Base-by-base conservation (phyloP, 2,113 vertebrate species). In the Brienomyrus brachyistius region DNA sequence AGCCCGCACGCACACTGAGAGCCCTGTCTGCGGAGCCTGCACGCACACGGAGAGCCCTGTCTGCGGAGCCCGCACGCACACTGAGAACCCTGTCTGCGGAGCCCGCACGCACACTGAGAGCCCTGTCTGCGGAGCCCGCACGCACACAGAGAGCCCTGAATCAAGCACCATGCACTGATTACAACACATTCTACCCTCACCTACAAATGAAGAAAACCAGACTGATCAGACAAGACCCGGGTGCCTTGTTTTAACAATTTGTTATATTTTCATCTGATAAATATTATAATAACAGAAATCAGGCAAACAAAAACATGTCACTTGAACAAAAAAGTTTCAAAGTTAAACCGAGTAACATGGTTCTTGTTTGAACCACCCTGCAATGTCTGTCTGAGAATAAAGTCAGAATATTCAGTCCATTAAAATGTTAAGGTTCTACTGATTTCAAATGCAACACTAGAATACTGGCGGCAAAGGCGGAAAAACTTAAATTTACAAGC, bases 31-130 rank as follows among this genome's bases (percentile, higher is more conserved):
- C 7, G n/a, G 21, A 23, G 19, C 6, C 21, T 0, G 2, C 0
- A 21, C 0, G 0, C 15, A 11, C 70, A 31, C 21, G 0, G 21
- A 59, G 21, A 23, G 1, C 56, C 56, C 6, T 23, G 19, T 8
- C 21, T n/a, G 56, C 7, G n/a, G 21, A 23, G 19, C 6, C 21
- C 0, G 2, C 0, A 21, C 0, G 0, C 15, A 11, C 70, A 77
- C 13, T 0, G n/a, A 77, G 27, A 77, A 27, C 13, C 70, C 10
- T 77, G 31, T 6, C 19, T 23, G 54, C 54, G 21, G 54, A 23
- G 5, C 19, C 54, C 0, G 17, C 1, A 54, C 0, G 1, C 54
- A 59, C 54, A 59, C 5, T 0, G 54, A 23, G 1, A 21, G 17
- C 54, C 54, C 5, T 21, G 17, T 1, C 54, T 56, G 54, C 6